phyloP scores from a whole-genome alignment of 2,888 invertebrate species.

The Crossocerus cetratus region DNA sequence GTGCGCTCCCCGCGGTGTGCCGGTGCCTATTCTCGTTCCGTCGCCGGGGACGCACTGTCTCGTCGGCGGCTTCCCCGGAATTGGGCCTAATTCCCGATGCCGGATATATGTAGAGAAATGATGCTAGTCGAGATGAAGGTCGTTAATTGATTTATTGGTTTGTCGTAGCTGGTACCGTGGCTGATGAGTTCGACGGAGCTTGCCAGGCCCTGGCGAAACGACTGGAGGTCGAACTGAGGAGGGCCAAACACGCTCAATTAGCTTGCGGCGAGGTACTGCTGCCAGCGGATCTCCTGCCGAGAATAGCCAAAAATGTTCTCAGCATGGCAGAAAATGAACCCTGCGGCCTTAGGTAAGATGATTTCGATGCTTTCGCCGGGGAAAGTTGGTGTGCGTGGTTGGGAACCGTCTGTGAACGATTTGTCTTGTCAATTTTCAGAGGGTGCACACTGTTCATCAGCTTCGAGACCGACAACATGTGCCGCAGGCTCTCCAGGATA shows the following conservation, averaged over 20 bases:
- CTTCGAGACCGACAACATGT: constrained; percentile 85
- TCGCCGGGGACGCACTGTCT: background rate
- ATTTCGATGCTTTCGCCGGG: background rate
- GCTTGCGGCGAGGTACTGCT: constrained; percentile 91
- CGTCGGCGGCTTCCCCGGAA: background rate
- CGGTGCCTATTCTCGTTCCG: background rate
- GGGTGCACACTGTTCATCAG: constrained; percentile 92
- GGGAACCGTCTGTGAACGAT: no score
- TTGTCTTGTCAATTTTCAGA: constrained; percentile 64
- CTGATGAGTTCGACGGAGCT: constrained; percentile 79
- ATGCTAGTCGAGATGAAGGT: background rate
- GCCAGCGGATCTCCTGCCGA: constrained; percentile 88
- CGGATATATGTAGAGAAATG: background rate
- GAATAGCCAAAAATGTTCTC: constrained; percentile 88
- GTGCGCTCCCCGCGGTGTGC: background rate
- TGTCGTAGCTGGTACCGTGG: constrained; percentile 75
- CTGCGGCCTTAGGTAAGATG: constrained; percentile 85
- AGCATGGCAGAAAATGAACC: constrained; percentile 92
- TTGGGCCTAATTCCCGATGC: background rate
- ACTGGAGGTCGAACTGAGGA: constrained; percentile 87
- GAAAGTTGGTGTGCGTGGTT: no score
- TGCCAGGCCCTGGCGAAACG: constrained; percentile 85
- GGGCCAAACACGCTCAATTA: constrained; percentile 88
- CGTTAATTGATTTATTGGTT: constrained; percentile 26
- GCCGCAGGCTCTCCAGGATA: constrained; percentile 87